Evolutionary conservation across 2,113 vertebrate species (phyloP), one percentile per base, ranked within the genome.

Genomic region (Campylomormyrus numenius): DNA sequence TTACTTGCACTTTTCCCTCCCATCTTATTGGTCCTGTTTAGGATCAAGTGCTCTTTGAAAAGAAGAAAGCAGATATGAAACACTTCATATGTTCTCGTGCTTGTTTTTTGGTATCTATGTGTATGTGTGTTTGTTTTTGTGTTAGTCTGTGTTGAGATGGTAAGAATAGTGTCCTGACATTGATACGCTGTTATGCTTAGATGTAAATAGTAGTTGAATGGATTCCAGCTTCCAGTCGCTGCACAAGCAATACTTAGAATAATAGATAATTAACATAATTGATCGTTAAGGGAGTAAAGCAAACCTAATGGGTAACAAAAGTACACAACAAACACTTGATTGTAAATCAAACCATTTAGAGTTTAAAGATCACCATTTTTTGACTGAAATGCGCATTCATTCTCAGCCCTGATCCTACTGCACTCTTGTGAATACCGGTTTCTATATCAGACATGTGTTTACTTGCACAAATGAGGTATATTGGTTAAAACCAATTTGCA

Each of bases 261-360:
- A 92, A 93, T 92, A 92, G 90, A 91, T 93, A 86, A 80, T 91
- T 91, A 90, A 90, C 70, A 87, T 86, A 56, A 91, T 93, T 90
- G 85, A 92, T 93, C 92, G 91, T 91, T 92, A 90, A 89, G 84
- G 27, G 89, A 91, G 90, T 92, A 90, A 93, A 93, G 92, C 92
- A 91, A 92, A 93, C 90, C 90, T 88, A 74, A 88, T 91, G 7
- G 31, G 91, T 88, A 70, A 88, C n/a, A 13, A 87, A 90, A 74
- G 88, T 86, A 88, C 90, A 90, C 35, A 53, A 86, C 89, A 88
- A 90, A 90, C 91, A 89, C 46, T 89, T 93, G 91, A 92, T 92
- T 91, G 91, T 52, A 35, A 90, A 85, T 9, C 56, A 90, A 70
- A 84, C 88, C 11, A 24, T 85, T 52, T 87, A 48, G 17, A 35